Base-by-base conservation (phyloP, 2,113 vertebrate genomes). In the Beaufortia kweichowensis region DNA sequence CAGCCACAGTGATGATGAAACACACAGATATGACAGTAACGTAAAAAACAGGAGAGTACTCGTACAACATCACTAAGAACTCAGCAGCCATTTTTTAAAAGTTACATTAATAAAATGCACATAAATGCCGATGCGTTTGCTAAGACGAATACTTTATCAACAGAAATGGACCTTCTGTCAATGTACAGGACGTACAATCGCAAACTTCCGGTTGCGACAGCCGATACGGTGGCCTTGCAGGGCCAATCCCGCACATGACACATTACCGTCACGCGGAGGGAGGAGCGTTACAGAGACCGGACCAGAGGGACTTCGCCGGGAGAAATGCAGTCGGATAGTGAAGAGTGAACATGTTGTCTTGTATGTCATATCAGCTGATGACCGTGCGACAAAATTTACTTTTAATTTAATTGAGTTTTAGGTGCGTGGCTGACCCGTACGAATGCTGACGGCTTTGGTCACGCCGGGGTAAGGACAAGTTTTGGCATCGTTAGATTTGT, bases 21-120 rank as follows among this genome's bases (percentile, higher is more conserved):
- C 96, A 98, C 43, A 96, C 76, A 8, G 94, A 95, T 12, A 98
- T 93, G 71, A 96, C 90, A 5, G 90, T 84, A 46, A 97, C 96
- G 85, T 94, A 96, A 77, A 98, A 97, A 1, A 95, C 88, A 1
- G 95, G 96, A 0, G 94, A 98, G 74, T 98, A 96, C 55, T 98
- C 95, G 59, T 94, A 98, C 0, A 98, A 81, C 12, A 91, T 94
- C 0, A 95, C 94, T 3, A 98, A 86, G 28, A 97, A 93, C 19
- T 92, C 91, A 0, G 92, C 93, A 6, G 92, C 94, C 96, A 98
- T 97, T 3, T 4, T 48, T 4, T 48, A 61, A 48, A 46, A 21
- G 9, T 59, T 14, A 21, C 39, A 73, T 29, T n/a, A 21, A 74
- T 74, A 31, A 6, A 39, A 9, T 55, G 12, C 24, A 3, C 19